Conservation (phyloP, 2,888 invertebrate species). For the Drosophila suboccidentalis region DNA sequence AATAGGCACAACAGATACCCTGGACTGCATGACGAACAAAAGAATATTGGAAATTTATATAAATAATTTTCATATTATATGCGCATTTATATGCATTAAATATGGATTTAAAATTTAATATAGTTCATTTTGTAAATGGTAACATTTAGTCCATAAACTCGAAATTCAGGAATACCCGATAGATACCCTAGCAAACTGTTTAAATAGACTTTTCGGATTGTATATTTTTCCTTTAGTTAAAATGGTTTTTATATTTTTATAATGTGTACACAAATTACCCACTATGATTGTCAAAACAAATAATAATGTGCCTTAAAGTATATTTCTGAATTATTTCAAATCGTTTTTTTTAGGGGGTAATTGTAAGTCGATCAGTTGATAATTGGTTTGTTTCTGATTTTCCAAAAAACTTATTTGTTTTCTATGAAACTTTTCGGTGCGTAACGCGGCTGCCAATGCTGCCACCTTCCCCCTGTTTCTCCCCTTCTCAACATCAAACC, state of each 20-base stretch:
- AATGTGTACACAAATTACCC: neutral
- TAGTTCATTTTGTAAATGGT: neutral
- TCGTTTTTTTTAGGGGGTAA: neutral
- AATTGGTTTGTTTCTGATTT: conserved; percentile 27
- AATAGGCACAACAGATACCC: conserved; percentile 35
- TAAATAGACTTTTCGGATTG: neutral
- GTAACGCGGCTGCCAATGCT: conserved; percentile 59
- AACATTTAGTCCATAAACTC: neutral
- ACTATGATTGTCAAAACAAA: neutral
- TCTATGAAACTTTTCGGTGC: conserved; percentile 68
- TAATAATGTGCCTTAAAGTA: neutral
- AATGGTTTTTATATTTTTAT: too few relatives aligned
- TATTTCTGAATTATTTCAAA: neutral
- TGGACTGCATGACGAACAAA: conserved; percentile 3
- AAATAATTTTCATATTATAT: neutral
- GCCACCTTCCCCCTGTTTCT: conserved; percentile 9
- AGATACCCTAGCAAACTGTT: neutral
- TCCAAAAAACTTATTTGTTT: conserved; percentile 56
- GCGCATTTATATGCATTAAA: too few relatives aligned
- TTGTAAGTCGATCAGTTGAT: neutral
- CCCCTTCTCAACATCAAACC: conserved; percentile 1
- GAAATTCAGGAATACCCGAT: neutral
- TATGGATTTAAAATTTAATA: too few relatives aligned
- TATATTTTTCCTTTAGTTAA: neutral
- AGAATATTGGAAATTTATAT: neutral